Conservation (phyloP, 1,140 invertebrate genomes). For the Musca domestica region DNA sequence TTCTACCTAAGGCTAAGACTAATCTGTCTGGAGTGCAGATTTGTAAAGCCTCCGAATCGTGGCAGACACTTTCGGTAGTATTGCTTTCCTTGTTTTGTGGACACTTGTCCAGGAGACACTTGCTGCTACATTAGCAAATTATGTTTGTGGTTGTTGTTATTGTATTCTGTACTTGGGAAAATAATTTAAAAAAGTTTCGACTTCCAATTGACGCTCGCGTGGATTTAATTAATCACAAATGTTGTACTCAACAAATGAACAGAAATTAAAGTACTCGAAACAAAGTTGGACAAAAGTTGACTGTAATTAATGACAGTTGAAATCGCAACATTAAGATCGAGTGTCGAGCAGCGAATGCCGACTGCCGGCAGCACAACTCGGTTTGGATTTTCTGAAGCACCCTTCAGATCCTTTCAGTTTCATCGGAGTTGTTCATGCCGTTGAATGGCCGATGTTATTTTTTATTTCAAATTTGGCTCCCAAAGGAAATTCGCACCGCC, state of each 20-base stretch:
- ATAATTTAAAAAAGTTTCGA: too few species aligned
- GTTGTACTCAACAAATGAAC: neutral
- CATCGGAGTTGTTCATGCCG: neutral
- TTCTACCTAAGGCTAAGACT: too few species aligned
- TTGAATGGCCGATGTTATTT: neutral
- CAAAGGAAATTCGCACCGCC: slow-evolving; percentile 23
- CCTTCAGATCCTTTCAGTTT: neutral
- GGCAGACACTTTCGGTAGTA: too few species aligned
- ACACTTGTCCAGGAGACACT: too few species aligned
- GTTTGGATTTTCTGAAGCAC: slow-evolving; percentile 3
- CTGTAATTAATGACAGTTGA: slow-evolving; percentile 19
- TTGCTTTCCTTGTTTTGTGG: too few species aligned
- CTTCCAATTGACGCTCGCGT: too few species aligned
- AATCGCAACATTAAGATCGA: neutral
- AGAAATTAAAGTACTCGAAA: neutral
- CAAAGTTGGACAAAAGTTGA: neutral
- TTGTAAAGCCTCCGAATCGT: too few species aligned
- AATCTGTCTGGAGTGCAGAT: too few species aligned
- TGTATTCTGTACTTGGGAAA: too few species aligned
- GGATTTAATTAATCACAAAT: too few species aligned
- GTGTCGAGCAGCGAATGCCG: neutral
- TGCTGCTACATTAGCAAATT: too few species aligned
- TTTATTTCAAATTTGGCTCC: neutral
- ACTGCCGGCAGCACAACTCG: neutral
- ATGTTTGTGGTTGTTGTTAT: too few species aligned